Evolutionary conservation across 2,113 vertebrate genomes (phyloP), one percentile per base, ranked within the genome.

Genomic region (Alethe castanea): DNA sequence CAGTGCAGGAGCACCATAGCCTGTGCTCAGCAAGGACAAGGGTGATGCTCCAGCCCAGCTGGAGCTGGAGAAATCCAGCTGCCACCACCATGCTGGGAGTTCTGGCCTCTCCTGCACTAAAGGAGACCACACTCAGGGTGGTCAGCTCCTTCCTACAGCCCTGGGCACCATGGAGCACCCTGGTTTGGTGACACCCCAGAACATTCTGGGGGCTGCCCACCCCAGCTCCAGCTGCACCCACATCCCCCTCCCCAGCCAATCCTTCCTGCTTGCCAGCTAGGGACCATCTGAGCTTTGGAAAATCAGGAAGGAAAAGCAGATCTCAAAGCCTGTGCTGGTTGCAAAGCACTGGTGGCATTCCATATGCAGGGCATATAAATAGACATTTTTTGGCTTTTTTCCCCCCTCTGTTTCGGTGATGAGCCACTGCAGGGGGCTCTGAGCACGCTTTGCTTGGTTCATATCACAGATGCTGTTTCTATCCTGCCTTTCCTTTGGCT

Each of bases 1-100:
- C 1, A 19, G 7, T 1, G 28, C 62, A 3, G 24, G 42, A n/a
- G 24, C 14, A 6, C 44, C 1, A 1, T 44, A 81, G 40, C 26
- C 40, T 0, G 1, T 0, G 0, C 12, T 40, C 42, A 20, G 35
- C 0, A 0, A 48, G 44, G 50, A 60, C 2, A 8, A 52, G 35
- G 69, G 26, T 1, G 14, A 18, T 82, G 26, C 16, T 86, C 47
- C 80, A 66, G 50, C 54, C 35, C 24, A 14, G 15, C 40, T 40
- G 38, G 38, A 40, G 38, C 38, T n/a, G 19, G 48, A 40, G n/a
- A 22, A 73, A 69, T 44, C 31, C 40, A 33, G 40, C 50, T 56
- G 56, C 33, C 11, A 1, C 6, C 6, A 1, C n/a, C 31, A 11
- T 40, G 40, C 22, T 1, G 13, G n/a, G 14, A 57, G 18, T 40